A percentile compares a stretch with the other conserved stretches of the same genome.
phyloP scores from a whole-genome alignment of 2,888 invertebrate genomes.

The Biston betularia region DNA sequence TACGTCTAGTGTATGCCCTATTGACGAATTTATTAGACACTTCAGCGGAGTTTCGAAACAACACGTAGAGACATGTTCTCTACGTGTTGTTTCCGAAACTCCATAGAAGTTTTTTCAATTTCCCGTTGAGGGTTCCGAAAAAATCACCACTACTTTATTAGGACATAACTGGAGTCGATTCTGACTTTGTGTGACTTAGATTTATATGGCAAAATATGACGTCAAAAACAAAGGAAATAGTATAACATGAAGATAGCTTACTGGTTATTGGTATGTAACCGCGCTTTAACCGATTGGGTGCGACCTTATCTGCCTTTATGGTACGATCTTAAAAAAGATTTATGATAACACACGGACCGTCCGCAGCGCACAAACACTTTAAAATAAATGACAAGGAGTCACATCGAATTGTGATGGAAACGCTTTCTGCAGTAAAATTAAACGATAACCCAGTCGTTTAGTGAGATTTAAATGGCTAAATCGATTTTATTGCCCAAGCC shows the following conservation, averaged over 20 bases:
- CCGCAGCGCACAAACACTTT: constrained; percentile 77
- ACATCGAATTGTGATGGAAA: constrained; percentile 86
- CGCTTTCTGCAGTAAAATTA: constrained; percentile 86
- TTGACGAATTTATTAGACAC: no score
- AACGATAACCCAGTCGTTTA: constrained; percentile 84
- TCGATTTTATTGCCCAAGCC: constrained; percentile 75
- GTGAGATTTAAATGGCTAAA: constrained; percentile 83
- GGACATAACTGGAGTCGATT: no score
- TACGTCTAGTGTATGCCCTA: no score
- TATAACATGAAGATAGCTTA: constrained; percentile 3
- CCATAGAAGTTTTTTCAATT: no score
- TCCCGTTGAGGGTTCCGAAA: no score
- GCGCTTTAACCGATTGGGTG: constrained; percentile 73
- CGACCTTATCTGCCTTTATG: constrained; percentile 85
- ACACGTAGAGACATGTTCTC: no score
- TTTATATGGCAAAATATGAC: no score
- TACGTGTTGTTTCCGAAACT: no score
- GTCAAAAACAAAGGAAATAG: neutral
- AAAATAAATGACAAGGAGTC: constrained; percentile 86
- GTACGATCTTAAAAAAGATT: constrained; percentile 85
- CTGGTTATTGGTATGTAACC: constrained; percentile 12
- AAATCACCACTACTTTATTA: no score
- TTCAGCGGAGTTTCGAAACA: no score
- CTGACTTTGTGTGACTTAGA: no score
- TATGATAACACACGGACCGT: constrained; percentile 84